Evolutionary conservation across 2,797 vertebrate genomes (phyloP).

Genomic region (Lepilemur ruficaudatus): DNA sequence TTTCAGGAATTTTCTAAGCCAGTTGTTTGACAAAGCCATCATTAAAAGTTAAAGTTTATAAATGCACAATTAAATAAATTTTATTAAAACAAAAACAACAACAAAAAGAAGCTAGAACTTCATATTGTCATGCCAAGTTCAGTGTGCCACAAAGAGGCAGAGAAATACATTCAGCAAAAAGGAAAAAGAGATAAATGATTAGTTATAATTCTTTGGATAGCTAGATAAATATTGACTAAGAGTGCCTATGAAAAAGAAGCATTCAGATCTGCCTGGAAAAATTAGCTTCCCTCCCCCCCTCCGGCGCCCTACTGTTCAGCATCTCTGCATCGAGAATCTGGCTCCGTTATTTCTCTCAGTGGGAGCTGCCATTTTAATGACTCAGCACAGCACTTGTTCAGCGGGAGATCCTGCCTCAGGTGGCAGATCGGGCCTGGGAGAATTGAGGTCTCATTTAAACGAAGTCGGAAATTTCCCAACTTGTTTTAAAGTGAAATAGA

Average conservation of each 20-base stretch:
- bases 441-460: constrained; percentile 72
- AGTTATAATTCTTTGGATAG: constrained; percentile 55
- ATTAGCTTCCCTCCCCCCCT: not conserved
- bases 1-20: constrained; percentile 12
- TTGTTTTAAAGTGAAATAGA: constrained; percentile 73
- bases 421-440: constrained; percentile 68
- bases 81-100: not conserved
- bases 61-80: not conserved
- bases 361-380: constrained; percentile 74
- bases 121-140: not conserved
- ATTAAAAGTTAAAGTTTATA: constrained; percentile 6
- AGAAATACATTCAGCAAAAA: not conserved
- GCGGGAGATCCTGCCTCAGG: constrained; percentile 68
- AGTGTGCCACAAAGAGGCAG: not conserved
- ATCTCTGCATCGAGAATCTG: constrained; percentile 38
- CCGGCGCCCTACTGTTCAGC: constrained; percentile 15
- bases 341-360: constrained; percentile 68
- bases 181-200: constrained; percentile 61
- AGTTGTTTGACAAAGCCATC: not conserved
- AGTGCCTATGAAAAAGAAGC: constrained; percentile 51
- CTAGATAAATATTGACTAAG: constrained; percentile 76
- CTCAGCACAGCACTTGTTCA: constrained; percentile 57
- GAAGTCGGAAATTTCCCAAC: constrained; percentile 63
- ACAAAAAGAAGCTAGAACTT: constrained; percentile 6
- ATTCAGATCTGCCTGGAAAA: constrained; percentile 61